Evolutionary conservation across 2,113 vertebrate species (phyloP), one percentile per base, ranked within the genome.

Genomic region (Agelaius phoeniceus): DNA sequence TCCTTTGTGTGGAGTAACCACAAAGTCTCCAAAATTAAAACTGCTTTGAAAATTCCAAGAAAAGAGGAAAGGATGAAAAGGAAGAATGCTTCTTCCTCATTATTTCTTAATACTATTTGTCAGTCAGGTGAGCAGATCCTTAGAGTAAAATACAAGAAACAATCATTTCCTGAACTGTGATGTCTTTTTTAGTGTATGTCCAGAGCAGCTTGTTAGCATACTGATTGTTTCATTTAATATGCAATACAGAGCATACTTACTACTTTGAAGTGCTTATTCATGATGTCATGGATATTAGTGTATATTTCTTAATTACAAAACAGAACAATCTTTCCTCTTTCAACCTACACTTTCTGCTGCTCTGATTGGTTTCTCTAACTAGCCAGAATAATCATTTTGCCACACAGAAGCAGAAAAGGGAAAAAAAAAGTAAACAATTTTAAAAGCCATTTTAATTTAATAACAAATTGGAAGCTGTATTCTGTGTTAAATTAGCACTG

Each of bases 281-380:
- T 90, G 92, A 90, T 88, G 74, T 93, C 83, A 90, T 43, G 82
- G 86, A 84, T 93, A 89, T 96, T 93, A 94, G 90, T 90, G 93
- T 83, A 77, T 86, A 63, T 97, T 97, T 96, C 89, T 96, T 97
- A 97, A 95, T 97, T 97, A 97, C 89, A 94, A 94, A 96, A 91
- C 65, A 89, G 71, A 80, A 89, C 83, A 94, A 84, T 90, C 55
- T 87, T 87, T 72, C 15, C 59, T 44, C 37, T 28, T 59, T 83
- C 77, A 86, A 61, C n/a, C 14, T 69, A 74, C 76, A 52, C 67
- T 94, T 84, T 93, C 88, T 72, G 55, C 89, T 78, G 87, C 77
- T 92, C 51, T 91, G 89, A 95, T 72, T 96, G 79, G 63, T 89
- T 96, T 97, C 63, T 91, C 37, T 97, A 96, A 96, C 89, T 83